phyloP scores from a whole-genome alignment of 2,113 vertebrate species.

The Chloropsis cyanopogon region DNA sequence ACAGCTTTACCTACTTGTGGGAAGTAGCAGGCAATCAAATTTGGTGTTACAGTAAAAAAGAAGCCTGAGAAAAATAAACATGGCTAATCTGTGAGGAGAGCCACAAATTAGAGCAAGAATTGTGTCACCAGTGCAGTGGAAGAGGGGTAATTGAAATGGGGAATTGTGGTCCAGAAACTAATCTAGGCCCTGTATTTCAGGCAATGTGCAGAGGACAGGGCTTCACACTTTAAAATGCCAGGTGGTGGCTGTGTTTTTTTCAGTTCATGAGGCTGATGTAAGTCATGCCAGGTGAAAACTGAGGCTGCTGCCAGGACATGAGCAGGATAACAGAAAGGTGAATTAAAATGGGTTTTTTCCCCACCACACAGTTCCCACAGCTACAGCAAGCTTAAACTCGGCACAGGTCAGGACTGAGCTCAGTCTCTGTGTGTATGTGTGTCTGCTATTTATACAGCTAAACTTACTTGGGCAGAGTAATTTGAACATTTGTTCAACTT shows the following conservation, averaged over 20 bases:
- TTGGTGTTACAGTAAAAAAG: not conserved
- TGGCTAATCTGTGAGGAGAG: not conserved
- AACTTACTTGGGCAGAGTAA: not conserved
- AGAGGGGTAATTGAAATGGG: not conserved
- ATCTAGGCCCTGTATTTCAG: not conserved
- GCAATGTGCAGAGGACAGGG: not conserved
- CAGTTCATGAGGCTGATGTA: not conserved
- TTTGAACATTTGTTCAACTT: not conserved
- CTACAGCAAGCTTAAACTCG: not conserved
- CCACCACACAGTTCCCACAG: not conserved
- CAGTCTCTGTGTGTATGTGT: not conserved
- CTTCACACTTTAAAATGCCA: not conserved
- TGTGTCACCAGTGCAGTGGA: not conserved
- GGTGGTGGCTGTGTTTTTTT: not conserved
- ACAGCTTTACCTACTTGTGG: not conserved
- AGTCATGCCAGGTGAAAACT: not conserved
- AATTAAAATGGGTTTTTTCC: not conserved
- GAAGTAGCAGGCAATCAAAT: not conserved
- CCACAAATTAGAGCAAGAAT: not conserved
- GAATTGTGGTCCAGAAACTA: not conserved
- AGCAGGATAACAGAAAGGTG: not conserved
- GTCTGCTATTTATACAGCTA: not conserved
- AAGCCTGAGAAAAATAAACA: not conserved
- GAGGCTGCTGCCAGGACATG: not conserved
- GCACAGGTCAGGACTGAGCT: not conserved